A percentile compares a stretch with the other conserved stretches of the same genome.
phyloP scores from a whole-genome alignment of 2,797 vertebrate genomes.

The Microtus agrestis region DNA sequence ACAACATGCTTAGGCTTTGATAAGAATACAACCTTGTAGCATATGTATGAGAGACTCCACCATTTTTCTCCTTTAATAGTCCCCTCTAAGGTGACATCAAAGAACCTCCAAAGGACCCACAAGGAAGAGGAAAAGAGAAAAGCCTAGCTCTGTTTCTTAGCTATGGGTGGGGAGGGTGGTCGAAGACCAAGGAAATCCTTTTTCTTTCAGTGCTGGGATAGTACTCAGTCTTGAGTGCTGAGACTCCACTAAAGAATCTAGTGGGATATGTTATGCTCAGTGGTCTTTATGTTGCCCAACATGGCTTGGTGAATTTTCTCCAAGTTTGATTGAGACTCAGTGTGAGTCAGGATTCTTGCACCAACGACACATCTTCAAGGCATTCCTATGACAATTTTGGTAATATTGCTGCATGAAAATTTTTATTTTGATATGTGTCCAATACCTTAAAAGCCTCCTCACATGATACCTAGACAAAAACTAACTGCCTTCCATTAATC shows the following conservation, averaged over 20 bases:
- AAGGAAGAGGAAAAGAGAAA: too few species aligned
- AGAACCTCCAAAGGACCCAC: background rate
- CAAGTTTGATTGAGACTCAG: too few species aligned
- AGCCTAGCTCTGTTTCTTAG: background rate
- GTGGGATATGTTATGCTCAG: too few species aligned
- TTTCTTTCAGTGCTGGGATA: background rate
- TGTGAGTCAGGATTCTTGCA: background rate
- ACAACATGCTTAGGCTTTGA: background rate
- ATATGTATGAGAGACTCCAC: background rate
- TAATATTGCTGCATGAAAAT: background rate
- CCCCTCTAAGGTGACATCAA: background rate
- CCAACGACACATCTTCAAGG: background rate
- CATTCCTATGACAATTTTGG: background rate
- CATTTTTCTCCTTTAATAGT: background rate
- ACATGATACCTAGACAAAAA: background rate
- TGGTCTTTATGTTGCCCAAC: background rate
- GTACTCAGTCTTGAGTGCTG: background rate
- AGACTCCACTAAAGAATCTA: background rate
- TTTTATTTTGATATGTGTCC: background rate
- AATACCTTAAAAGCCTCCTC: background rate
- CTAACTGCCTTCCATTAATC: background rate
- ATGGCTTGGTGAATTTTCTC: background rate
- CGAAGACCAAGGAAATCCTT: background rate
- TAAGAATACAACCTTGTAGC: background rate
- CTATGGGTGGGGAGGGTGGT: accelerated